A percentile compares a stretch with the other conserved stretches of the same genome.
These are phyloP conservation scores for Numenius arquata DNA, from an alignment of 2,113 vertebrate genomes.

Conservation along the genomic window DNA sequence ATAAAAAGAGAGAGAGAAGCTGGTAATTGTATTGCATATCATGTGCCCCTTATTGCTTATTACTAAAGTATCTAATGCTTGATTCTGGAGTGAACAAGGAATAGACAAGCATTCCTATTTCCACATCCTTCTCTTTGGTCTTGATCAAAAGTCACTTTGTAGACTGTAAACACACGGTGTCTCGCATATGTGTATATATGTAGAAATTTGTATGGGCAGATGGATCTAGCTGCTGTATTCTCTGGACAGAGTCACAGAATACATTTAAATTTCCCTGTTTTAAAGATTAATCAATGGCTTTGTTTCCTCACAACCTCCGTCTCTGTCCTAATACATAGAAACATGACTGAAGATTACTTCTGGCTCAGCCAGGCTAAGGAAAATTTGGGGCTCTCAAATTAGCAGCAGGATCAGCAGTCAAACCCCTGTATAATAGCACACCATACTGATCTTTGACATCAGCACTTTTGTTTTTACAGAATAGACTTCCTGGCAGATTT, in stretches of 20 bases:
- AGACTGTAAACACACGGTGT: neutral
- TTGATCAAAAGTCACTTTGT: neutral
- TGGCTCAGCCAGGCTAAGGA: neutral
- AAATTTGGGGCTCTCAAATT: neutral
- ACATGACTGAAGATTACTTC: neutral
- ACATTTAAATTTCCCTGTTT: neutral
- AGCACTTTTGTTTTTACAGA: neutral
- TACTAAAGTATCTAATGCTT: neutral
- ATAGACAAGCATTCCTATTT: neutral
- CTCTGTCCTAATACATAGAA: neutral
- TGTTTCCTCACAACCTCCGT: neutral
- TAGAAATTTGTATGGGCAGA: neutral
- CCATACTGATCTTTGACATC: neutral
- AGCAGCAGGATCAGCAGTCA: neutral
- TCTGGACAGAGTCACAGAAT: neutral
- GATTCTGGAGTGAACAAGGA: neutral
- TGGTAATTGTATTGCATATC: neutral
- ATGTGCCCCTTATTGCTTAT: neutral
- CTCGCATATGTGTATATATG: neutral
- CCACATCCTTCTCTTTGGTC: neutral
- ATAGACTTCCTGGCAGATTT: neutral
- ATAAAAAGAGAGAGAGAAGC: neutral
- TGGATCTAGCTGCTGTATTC: neutral
- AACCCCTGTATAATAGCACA: neutral
- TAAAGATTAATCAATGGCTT: neutral